Evolutionary conservation across 2,113 vertebrate species (phyloP).

Genomic region (Recurvirostra avosetta): DNA sequence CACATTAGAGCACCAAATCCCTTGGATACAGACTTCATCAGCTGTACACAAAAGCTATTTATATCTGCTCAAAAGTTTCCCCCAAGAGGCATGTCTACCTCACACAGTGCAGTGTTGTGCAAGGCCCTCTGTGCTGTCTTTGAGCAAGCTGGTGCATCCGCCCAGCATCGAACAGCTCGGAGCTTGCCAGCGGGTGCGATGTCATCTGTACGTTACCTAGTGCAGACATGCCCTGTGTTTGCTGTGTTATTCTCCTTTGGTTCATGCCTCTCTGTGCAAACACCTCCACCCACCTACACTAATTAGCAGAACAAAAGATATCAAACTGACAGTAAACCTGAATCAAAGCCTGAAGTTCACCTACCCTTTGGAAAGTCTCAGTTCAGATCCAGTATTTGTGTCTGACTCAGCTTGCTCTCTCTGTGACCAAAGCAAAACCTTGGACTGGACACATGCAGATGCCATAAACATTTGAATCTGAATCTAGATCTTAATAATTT

Average conservation of each 20-base stretch:
- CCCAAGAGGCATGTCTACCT: not conserved
- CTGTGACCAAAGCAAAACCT: not conserved
- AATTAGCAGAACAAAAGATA: not conserved
- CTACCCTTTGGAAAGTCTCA: not conserved
- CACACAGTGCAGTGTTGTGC: not conserved
- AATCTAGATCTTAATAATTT: not conserved
- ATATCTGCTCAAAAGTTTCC: not conserved
- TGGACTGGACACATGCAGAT: not conserved
- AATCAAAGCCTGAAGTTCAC: not conserved
- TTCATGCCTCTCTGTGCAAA: not conserved
- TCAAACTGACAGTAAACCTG: not conserved
- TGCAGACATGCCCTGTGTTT: not conserved
- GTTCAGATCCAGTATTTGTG: not conserved
- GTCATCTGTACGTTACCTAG: accelerated
- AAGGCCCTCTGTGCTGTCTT: not conserved
- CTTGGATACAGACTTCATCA: not conserved
- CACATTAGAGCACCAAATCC: not conserved
- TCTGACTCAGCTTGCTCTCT: not conserved
- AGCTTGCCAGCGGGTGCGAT: not conserved
- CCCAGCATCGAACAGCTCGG: not conserved
- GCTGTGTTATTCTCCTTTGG: not conserved
- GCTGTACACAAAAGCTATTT: not conserved
- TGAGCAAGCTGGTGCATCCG: not conserved
- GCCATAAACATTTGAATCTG: not conserved
- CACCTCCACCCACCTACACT: not conserved